Evolutionary conservation across 2,797 vertebrate species (phyloP).

Genomic region (Xenops minutus): DNA sequence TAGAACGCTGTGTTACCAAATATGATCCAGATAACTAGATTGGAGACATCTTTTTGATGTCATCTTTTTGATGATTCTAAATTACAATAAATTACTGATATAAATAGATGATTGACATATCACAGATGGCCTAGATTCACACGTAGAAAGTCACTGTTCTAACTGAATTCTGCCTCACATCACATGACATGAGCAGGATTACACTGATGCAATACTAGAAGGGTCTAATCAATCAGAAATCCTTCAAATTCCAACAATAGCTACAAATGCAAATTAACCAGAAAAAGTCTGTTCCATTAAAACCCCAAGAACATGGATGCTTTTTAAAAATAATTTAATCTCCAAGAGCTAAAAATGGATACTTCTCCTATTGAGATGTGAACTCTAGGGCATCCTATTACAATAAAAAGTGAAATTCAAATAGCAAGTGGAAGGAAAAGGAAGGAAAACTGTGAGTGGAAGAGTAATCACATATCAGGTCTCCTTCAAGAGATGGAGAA

Average conservation of each 20-base stretch:
- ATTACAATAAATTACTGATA: neutral
- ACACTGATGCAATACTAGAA: neutral
- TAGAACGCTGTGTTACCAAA: neutral
- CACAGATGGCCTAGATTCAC: neutral
- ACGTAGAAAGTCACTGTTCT: neutral
- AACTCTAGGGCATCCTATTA: neutral
- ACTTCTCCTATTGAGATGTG: neutral
- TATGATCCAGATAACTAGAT: accelerated
- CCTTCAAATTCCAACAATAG: neutral
- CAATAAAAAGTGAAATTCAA: neutral
- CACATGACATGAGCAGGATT: neutral
- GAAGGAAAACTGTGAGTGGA: neutral
- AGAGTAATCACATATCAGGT: neutral
- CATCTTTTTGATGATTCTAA: neutral
- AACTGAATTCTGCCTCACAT: neutral
- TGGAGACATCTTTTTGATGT: neutral
- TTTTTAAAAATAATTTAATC: neutral
- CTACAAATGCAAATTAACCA: neutral
- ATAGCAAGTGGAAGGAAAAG: neutral
- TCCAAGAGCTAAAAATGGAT: neutral
- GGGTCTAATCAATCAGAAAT: neutral
- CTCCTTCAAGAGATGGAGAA: neutral
- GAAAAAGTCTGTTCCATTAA: neutral
- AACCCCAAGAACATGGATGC: neutral
- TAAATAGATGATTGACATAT: neutral